These are phyloP conservation scores for Odontocolon sp. DNA, from an alignment of 2,888 invertebrate genomes.

Conservation along the genomic window DNA sequence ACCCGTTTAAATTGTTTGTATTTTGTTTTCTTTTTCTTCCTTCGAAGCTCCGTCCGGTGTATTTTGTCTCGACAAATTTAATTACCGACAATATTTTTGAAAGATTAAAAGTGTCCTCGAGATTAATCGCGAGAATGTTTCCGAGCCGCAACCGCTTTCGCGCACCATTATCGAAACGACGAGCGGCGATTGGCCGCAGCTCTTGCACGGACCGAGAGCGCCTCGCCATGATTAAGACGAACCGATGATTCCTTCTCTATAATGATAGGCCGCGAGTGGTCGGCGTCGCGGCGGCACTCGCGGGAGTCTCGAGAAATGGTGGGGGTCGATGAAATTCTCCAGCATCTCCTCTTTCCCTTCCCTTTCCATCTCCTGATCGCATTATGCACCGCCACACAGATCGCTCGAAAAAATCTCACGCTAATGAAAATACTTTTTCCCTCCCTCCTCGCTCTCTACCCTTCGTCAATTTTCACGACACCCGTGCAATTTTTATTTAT, in stretches of 20 bases:
- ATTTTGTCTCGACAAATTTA: no score
- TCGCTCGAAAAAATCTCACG: slow-evolving; percentile 72
- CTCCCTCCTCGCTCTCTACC: slow-evolving; percentile 24
- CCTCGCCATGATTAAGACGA: slow-evolving; percentile 80
- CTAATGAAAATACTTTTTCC: slow-evolving; percentile 72
- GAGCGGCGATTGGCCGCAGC: slow-evolving; percentile 76
- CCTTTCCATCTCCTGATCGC: slow-evolving; percentile 18
- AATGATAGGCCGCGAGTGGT: slow-evolving; percentile 77
- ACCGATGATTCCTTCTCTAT: slow-evolving; percentile 81
- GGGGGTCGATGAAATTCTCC: slow-evolving; percentile 5
- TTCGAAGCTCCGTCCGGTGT: no score
- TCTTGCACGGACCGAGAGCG: slow-evolving; percentile 76
- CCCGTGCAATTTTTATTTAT: slow-evolving; percentile 20
- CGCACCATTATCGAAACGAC: slow-evolving; percentile 66
- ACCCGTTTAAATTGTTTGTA: no score
- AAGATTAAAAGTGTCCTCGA: no score
- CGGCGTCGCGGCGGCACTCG: slow-evolving; percentile 68
- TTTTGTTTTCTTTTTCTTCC: no score
- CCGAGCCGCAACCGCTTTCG: no score
- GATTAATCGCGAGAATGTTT: no score
- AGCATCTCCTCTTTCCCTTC: slow-evolving; percentile 1
- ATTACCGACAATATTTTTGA: no score
- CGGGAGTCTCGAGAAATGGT: slow-evolving; percentile 38
- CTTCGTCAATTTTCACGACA: slow-evolving; percentile 34
- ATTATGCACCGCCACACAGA: slow-evolving; percentile 48